These are phyloP conservation scores for Characodon lateralis DNA, from an alignment of 2,797 vertebrate genomes.

Conservation along the genomic window DNA sequence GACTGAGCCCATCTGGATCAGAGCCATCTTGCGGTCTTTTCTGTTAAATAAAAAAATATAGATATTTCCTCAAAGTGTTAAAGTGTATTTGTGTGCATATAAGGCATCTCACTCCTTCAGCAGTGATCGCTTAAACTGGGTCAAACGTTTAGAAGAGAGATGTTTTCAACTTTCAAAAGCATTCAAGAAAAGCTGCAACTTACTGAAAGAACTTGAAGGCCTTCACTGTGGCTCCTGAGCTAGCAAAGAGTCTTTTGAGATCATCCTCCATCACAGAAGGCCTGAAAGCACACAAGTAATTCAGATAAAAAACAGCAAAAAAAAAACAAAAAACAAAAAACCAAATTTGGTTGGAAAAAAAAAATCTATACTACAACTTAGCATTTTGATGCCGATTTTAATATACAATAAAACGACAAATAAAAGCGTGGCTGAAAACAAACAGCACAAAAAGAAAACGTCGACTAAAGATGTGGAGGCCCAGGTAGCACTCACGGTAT, in stretches of 20 bases:
- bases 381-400: not conserved
- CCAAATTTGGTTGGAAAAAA: not conserved
- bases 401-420: not conserved
- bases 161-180: not conserved
- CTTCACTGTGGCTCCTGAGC: conserved; percentile 91
- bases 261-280: conserved; percentile 93
- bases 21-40: conserved; percentile 98
- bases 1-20: conserved; percentile 97
- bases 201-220: conserved; percentile 99
- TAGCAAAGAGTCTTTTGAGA: conserved; percentile 89
- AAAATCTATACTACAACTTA: conserved; percentile 15
- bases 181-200: conserved; percentile 63
- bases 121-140: not conserved
- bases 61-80: not conserved
- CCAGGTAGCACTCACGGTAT: conserved; percentile 86
- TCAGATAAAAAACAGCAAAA: not conserved
- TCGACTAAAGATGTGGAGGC: not conserved
- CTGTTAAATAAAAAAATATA: conserved; percentile 63
- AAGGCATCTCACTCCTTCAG: not conserved
- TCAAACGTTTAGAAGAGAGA: not conserved
- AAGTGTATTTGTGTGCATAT: not conserved
- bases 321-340: not conserved
- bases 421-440: not conserved
- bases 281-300: conserved; percentile 64
- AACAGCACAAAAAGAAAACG: too few relatives aligned